Evolutionary conservation across 2,113 vertebrate genomes (phyloP).

Genomic region (Pseudorectes ferrugineus): DNA sequence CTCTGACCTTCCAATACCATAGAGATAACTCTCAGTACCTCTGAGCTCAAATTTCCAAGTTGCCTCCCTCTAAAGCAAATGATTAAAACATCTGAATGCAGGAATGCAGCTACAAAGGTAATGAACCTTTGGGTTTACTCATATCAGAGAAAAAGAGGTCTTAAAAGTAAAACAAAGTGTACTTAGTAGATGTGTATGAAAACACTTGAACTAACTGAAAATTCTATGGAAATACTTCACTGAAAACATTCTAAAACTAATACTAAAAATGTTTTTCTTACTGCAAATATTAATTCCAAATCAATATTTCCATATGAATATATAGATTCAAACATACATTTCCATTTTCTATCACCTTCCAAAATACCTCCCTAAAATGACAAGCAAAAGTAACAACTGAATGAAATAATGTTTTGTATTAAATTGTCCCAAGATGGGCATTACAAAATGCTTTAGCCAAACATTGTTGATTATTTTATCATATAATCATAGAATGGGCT

Average conservation of each 20-base stretch:
- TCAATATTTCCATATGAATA: not conserved
- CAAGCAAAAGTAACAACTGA: not conserved
- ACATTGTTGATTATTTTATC: not conserved
- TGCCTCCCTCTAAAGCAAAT: not conserved
- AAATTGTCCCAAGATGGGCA: not conserved
- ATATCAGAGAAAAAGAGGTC: not conserved
- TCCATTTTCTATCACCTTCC: not conserved
- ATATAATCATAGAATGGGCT: not conserved
- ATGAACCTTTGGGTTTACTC: not conserved
- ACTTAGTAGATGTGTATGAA: not conserved
- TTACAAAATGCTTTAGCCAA: not conserved
- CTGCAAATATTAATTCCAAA: not conserved
- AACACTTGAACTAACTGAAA: not conserved
- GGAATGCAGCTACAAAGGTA: not conserved
- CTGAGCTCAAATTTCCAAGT: not conserved
- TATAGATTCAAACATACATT: not conserved
- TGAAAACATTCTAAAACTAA: not conserved
- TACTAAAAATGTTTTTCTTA: not conserved
- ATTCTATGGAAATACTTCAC: not conserved
- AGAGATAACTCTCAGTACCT: not conserved
- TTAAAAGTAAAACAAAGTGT: not conserved
- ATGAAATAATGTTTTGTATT: not conserved
- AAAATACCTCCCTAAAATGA: not conserved
- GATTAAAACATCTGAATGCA: not conserved
- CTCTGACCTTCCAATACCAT: not conserved